phyloP scores from a whole-genome alignment of 2,797 vertebrate genomes.

The Melanitta fusca region DNA sequence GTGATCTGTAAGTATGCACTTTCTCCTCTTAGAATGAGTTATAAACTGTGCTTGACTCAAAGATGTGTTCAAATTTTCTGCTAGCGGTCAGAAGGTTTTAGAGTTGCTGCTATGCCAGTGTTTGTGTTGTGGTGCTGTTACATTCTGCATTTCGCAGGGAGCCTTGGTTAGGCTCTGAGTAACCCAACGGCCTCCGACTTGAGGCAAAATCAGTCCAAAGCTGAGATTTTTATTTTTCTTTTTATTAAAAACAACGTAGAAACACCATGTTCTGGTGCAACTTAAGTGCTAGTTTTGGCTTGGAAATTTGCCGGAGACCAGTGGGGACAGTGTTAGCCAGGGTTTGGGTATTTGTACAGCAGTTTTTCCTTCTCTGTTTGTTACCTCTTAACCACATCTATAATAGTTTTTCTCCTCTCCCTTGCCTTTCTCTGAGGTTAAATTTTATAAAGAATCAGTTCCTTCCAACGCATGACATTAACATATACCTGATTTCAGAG shows the following conservation, averaged over 20 bases:
- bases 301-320: neutral
- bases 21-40: neutral
- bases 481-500: neutral
- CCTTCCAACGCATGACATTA: neutral
- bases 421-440: neutral
- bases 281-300: neutral
- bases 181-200: neutral
- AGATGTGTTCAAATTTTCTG: neutral
- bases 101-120: neutral
- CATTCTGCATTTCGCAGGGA: fast-evolving
- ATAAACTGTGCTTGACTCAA: neutral
- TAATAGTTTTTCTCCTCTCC: neutral
- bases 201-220: neutral
- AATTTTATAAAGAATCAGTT: neutral
- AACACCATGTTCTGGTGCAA: neutral
- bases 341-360: neutral
- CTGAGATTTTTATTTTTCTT: too few relatives aligned
- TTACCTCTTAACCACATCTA: too few relatives aligned
- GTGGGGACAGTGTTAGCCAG: neutral
- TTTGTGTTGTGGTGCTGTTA: neutral
- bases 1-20: neutral
- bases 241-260: neutral
- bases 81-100: neutral
- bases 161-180: neutral
- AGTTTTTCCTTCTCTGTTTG: neutral